Evolutionary conservation across 2,113 vertebrate genomes (phyloP).

Genomic region (Callionymus lyra): DNA sequence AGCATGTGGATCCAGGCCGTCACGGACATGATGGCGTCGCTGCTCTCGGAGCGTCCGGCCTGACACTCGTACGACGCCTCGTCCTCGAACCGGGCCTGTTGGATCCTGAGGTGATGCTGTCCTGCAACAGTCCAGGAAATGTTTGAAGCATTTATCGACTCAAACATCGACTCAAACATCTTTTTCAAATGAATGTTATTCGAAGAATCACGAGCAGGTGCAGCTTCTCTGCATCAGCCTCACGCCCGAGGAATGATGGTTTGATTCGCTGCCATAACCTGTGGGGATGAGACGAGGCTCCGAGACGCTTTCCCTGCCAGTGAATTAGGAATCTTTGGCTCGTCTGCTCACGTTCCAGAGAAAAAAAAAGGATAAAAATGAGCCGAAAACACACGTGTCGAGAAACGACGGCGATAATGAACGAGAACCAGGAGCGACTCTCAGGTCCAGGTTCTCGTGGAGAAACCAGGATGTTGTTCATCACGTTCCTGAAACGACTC

Average conservation of each 20-base stretch:
- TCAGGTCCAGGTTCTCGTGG: constrained; percentile 60
- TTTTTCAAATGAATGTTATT: too few species aligned
- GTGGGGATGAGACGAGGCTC: constrained; percentile 57
- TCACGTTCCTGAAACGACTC: constrained; percentile 56
- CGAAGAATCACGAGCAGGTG: too few species aligned
- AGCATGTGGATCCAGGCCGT: constrained; percentile 48
- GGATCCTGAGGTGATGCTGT: constrained; percentile 64
- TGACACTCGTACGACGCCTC: constrained; percentile 65
- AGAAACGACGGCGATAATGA: constrained; percentile 68
- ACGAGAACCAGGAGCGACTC: constrained; percentile 66
- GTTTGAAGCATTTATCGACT: constrained; percentile 1
- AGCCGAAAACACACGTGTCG: constrained; percentile 58
- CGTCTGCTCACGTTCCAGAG: constrained; percentile 55
- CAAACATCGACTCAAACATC: too few species aligned
- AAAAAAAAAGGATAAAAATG: constrained; percentile 44
- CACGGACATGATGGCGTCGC: constrained; percentile 49
- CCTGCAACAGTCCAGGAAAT: constrained; percentile 45
- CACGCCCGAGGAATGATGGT: constrained; percentile 48
- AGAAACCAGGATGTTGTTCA: constrained; percentile 58
- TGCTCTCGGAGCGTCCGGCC: constrained; percentile 57
- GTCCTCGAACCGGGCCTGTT: constrained; percentile 57
- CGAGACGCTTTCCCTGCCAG: constrained; percentile 39
- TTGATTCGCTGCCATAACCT: constrained; percentile 61
- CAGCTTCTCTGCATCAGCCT: constrained; percentile 39
- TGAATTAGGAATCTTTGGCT: constrained; percentile 32